phyloP scores from a whole-genome alignment of 2,797 vertebrate genomes.

The Enteromius paludinosus region DNA sequence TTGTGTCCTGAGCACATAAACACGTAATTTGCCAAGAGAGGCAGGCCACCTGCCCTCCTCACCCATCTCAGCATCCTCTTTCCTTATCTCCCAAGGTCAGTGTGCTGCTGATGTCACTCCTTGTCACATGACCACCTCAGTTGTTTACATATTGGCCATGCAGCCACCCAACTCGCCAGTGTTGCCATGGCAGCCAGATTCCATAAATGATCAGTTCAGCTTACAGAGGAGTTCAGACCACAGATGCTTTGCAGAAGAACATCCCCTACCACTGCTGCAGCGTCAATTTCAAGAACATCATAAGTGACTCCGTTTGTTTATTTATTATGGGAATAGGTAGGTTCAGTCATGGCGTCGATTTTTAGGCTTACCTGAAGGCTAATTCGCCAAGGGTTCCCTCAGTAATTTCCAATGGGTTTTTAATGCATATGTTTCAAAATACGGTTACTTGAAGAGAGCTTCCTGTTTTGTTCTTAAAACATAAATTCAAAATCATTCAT shows the following conservation, averaged over 20 bases:
- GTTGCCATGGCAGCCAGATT: constrained; percentile 77
- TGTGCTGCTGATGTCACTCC: constrained; percentile 61
- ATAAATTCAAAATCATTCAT: background rate
- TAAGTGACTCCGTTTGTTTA: background rate
- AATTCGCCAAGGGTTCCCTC: background rate
- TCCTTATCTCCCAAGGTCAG: constrained; percentile 59
- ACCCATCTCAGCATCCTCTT: constrained; percentile 23
- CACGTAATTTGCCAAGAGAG: constrained; percentile 45
- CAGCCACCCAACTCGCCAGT: constrained; percentile 64
- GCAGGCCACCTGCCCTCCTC: constrained; percentile 35
- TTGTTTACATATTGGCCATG: constrained; percentile 66
- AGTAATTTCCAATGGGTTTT: background rate
- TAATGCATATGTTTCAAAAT: background rate
- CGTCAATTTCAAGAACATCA: background rate
- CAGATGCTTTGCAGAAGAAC: constrained; percentile 48
- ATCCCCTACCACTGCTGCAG: constrained; percentile 39
- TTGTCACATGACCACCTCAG: constrained; percentile 65
- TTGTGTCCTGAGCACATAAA: constrained; percentile 44
- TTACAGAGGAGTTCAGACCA: constrained; percentile 55
- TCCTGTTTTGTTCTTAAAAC: background rate
- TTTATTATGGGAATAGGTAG: background rate
- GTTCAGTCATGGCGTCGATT: background rate
- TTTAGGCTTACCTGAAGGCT: background rate
- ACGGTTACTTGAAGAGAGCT: background rate
- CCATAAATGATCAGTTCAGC: constrained; percentile 63